Percentiles rank a stretch among this genome's conserved stretches.
Conservation (phyloP, 2,113 vertebrate species). For the Lophochroa leadbeateri region DNA sequence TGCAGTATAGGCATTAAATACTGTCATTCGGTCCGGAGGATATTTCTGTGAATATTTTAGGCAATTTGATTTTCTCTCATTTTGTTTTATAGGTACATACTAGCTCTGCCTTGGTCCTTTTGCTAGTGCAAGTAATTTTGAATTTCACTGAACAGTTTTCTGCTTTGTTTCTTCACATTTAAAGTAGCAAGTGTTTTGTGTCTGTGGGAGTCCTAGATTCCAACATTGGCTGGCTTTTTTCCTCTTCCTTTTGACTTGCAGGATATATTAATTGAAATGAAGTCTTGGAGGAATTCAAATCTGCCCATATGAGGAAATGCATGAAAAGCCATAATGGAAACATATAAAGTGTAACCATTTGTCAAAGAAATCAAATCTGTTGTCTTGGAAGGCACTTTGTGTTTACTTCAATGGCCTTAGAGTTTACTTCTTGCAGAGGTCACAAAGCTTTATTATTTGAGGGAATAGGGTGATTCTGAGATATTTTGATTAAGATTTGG, state of each 20-base stretch:
- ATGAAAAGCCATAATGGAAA: not conserved
- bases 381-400: not conserved
- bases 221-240: not conserved
- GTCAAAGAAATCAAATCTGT: not conserved
- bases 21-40: not conserved
- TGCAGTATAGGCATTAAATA: not conserved
- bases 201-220: not conserved
- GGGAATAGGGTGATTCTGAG: not conserved
- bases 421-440: not conserved
- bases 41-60: not conserved
- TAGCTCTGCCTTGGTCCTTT: not conserved
- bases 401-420: not conserved
- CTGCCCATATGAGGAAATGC: not conserved
- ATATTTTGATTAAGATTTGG: not conserved
- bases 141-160: not conserved
- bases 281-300: not conserved
- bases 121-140: constrained; percentile 10
- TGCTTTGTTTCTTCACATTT: constrained; percentile 26
- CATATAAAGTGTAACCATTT: not conserved
- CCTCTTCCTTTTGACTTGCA: not conserved
- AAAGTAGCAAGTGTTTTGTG: not conserved
- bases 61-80: not conserved
- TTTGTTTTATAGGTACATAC: not conserved
- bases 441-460: not conserved
- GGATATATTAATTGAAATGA: not conserved